Conservation (phyloP, 2,888 invertebrate species). For the Sminthurinus aureus region DNA sequence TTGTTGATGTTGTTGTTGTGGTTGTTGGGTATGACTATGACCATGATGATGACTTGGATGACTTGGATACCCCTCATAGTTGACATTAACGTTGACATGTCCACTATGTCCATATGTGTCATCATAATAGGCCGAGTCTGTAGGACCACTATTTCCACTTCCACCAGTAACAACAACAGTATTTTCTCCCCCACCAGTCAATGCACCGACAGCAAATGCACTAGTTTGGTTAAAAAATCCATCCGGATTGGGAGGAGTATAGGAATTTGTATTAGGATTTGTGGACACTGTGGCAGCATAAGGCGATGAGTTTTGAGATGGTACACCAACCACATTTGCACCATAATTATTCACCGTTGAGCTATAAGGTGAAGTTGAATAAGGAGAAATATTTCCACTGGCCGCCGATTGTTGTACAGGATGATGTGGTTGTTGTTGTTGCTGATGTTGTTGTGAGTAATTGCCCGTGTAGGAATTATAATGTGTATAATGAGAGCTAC, state of each 20-base stretch:
- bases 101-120: conserved; percentile 18
- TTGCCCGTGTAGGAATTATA: conserved; percentile 22
- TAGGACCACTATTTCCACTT: neutral
- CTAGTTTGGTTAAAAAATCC: conserved; percentile 10
- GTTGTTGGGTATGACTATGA: conserved; percentile 12
- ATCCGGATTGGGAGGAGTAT: conserved; percentile 7
- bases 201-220: neutral
- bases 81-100: neutral
- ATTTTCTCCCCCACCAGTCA: neutral
- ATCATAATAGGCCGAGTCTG: conserved; percentile 25
- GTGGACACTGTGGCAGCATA: conserved; percentile 3
- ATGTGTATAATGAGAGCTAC: conserved; percentile 17
- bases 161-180: neutral
- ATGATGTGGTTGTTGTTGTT: neutral
- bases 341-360: neutral
- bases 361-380: neutral
- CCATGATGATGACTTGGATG: conserved; percentile 9
- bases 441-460: conserved; percentile 6
- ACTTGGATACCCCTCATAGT: conserved; percentile 19
- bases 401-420: neutral
- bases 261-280: conserved; percentile 1
- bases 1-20: conserved; percentile 24
- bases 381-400: conserved; percentile 26
- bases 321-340: neutral
- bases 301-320: conserved; percentile 8